Evolutionary conservation across 2,888 invertebrate species (phyloP), one percentile per base, ranked within the genome.

Genomic region (Buathra laborator): DNA sequence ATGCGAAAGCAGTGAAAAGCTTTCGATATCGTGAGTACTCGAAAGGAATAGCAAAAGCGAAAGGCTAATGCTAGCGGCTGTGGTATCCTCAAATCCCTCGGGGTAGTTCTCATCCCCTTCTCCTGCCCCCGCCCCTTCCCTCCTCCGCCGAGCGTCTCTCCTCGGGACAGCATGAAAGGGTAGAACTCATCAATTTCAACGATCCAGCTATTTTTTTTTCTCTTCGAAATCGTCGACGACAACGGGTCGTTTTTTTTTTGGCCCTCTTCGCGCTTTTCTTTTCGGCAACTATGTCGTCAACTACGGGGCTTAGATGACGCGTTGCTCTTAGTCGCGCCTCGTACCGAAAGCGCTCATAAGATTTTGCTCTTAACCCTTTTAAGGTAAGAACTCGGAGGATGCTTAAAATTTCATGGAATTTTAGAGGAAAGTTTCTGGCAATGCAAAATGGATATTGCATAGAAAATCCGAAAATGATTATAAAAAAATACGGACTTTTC

Each of bases 111-210:
- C 75, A 37, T 71, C 12, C 29, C 16, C 32, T 43, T 37, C 56
- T 44, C 43, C n/a, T 24, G 24, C 0, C 37, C 37, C 37, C 37
- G 6, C 37, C 37, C 37, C 56, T 24, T 10, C 56, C 24, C 24
- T 1, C 10, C 24, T 10, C 10, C 53, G 9, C 16, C 19, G 3
- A 24, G 24, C 24, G 19, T 19, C 16, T 19, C 77, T 48, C 59
- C 14, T 48, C 37, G 66, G 56, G 56, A 59, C 51, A 71, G 48
- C 70, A 76, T 82, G 66, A 84, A 80, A 84, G 72, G 76, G 32
- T 68, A 16, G 53, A 79, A 64, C 84, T 84, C 86, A 78, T 84
- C 72, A 71, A 82, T 86, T 86, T 80, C 79, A 84, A 82, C 82
- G 76, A 82, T 80, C 72, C 80, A 12, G 48, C 66, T 66, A 82